Evolutionary conservation across 2,113 vertebrate genomes (phyloP).

Genomic region (Acanthochromis polyacanthus): DNA sequence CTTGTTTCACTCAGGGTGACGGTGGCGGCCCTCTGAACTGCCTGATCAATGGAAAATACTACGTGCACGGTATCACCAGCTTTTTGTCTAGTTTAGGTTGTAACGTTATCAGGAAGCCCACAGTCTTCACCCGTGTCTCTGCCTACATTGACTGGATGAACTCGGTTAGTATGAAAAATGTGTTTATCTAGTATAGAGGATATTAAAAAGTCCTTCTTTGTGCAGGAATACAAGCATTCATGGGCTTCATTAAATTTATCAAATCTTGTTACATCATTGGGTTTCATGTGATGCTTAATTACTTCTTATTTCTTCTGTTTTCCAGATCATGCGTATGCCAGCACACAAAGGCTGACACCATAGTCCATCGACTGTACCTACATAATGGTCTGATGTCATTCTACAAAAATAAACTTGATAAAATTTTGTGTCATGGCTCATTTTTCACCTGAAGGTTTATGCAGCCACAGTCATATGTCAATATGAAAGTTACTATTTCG

Average conservation of each 20-base stretch:
- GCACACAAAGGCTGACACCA: background rate
- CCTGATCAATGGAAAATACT: constrained; percentile 77
- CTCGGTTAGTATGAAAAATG: constrained; percentile 53
- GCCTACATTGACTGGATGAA: constrained; percentile 88
- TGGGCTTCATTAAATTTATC: background rate
- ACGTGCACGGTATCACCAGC: constrained; percentile 88
- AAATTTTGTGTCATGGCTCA: constrained; percentile 17
- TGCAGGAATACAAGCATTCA: background rate
- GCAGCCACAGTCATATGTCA: background rate
- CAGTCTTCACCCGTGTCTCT: constrained; percentile 91
- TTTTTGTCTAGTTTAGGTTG: constrained; percentile 87
- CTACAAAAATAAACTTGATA: constrained; percentile 54
- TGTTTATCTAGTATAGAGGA: background rate
- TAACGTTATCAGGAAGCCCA: constrained; percentile 85
- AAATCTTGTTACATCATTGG: background rate
- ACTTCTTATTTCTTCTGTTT: constrained; percentile 17
- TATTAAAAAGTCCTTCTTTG: background rate
- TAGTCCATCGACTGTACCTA: background rate
- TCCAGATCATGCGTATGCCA: constrained; percentile 56
- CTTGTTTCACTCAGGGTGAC: constrained; percentile 82
- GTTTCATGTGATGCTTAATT: background rate
- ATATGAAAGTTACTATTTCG: background rate
- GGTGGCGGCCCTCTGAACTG: constrained; percentile 91
- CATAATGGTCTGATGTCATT: constrained; percentile 16
- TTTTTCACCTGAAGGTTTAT: constrained; percentile 20